Evolutionary conservation across 2,113 vertebrate genomes (phyloP).

Genomic region (Corydoras sp.): DNA sequence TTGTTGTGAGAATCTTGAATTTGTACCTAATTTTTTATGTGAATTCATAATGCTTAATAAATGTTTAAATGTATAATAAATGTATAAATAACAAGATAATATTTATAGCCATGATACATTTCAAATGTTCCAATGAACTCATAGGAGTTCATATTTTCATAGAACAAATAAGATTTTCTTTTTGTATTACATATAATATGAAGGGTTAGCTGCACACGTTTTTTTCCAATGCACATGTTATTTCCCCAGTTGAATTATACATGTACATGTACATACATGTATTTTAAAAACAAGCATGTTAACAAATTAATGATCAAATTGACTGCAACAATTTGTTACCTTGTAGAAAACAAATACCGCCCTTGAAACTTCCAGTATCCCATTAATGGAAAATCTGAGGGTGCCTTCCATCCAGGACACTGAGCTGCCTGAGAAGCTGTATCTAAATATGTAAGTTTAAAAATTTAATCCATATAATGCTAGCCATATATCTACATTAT

Average conservation of each 20-base stretch:
- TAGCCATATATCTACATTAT: no score
- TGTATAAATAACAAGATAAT: no score
- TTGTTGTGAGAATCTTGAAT: no score
- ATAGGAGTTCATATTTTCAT: no score
- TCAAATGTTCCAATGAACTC: no score
- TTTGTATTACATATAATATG: no score
- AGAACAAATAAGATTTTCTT: no score
- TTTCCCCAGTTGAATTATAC: not conserved
- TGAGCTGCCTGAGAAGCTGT: slow-evolving; percentile 77
- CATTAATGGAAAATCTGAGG: slow-evolving; percentile 71
- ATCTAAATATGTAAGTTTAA: slow-evolving; percentile 75
- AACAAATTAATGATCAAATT: slow-evolving; percentile 1
- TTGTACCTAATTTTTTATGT: no score
- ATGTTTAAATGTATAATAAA: no score
- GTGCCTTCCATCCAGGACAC: slow-evolving; percentile 69
- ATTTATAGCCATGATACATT: no score
- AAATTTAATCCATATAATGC: no score
- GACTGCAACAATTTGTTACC: not conserved
- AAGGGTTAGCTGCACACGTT: not conserved
- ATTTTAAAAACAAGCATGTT: not conserved
- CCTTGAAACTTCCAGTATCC: slow-evolving; percentile 69
- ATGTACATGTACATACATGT: not conserved
- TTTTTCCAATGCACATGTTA: not conserved
- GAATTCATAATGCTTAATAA: no score
- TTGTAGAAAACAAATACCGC: slow-evolving; percentile 73